Evolutionary conservation across 2,888 invertebrate species (phyloP), one percentile per base, ranked within the genome.

Genomic region (Rambutsinella grinnellia): DNA sequence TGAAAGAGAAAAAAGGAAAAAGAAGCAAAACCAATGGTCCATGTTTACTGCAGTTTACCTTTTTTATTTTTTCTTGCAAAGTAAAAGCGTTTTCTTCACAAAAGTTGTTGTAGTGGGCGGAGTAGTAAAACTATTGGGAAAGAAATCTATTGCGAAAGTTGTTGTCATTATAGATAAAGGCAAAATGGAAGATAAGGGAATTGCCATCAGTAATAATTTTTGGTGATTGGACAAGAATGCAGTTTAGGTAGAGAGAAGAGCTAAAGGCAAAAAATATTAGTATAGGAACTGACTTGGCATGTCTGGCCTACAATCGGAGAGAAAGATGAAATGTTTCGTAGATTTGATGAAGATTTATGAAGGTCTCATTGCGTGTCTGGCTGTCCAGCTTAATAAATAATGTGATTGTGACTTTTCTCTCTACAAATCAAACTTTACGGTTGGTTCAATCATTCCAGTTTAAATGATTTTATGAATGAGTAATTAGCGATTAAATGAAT

Each of bases 361-460:
- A 63, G 71, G 67, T 44, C n/a, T n/a, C n/a, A n/a, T n/a, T n/a
- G n/a, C n/a, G n/a, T n/a, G n/a, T n/a, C n/a, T n/a, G n/a, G n/a
- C n/a, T n/a, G n/a, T n/a, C n/a, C n/a, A n/a, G 89, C 79, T 86
- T 85, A 21, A 84, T 85, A 72, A 93, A 92, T 82, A 90, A 90
- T 10, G 87, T 92, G 24, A n/a, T n/a, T n/a, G n/a, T n/a, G n/a
- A n/a, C n/a, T n/a, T n/a, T n/a, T n/a, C n/a, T n/a, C n/a, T n/a
- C n/a, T n/a, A 82, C 92, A 92, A 79, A 95, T 96, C 86, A 91
- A 94, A 84, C 90, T 96, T 81, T 95, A 95, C 87, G 93, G 95
- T 95, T 89, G 93, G 94, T 47, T 15, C 26, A 47, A 24, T n/a
- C n/a, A n/a, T n/a, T n/a, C n/a, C n/a, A n/a, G n/a, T n/a, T n/a